Evolutionary conservation across 2,797 vertebrate genomes (phyloP).

Genomic region (Dermochelys coriacea): DNA sequence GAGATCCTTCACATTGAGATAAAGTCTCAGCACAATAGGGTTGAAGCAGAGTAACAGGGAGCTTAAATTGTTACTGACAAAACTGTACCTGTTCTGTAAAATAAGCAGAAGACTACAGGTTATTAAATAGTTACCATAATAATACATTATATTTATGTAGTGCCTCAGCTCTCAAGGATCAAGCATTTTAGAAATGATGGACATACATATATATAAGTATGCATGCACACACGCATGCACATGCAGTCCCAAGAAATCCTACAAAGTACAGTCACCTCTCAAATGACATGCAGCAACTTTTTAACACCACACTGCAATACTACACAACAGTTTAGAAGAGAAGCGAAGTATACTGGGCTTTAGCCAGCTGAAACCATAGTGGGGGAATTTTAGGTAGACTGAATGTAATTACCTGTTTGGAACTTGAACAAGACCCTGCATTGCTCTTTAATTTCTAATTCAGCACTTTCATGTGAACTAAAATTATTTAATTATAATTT

Average conservation of each 20-base stretch:
- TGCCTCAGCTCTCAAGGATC: not conserved
- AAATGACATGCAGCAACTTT: not conserved
- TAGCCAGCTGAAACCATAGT: not conserved
- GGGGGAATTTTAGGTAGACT: not conserved
- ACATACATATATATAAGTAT: not conserved
- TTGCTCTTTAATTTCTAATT: not conserved
- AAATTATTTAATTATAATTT: not conserved
- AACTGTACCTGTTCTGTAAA: not conserved
- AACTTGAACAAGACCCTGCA: not conserved
- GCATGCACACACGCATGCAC: not conserved
- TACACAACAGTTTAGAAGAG: not conserved
- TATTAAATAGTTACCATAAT: accelerated
- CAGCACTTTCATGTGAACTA: not conserved
- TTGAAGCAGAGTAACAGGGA: not conserved
- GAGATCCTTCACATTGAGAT: not conserved
- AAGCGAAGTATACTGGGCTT: not conserved
- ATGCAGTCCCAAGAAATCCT: not conserved
- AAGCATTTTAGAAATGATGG: not conserved
- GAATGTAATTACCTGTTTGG: not conserved
- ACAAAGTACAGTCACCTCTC: not conserved
- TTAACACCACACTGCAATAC: not conserved
- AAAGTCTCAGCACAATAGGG: not conserved
- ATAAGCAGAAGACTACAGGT: not conserved
- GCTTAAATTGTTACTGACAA: not conserved
- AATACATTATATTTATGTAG: not conserved